Evolutionary conservation across 2,113 vertebrate species (phyloP).

Genomic region (Grallaria varia): DNA sequence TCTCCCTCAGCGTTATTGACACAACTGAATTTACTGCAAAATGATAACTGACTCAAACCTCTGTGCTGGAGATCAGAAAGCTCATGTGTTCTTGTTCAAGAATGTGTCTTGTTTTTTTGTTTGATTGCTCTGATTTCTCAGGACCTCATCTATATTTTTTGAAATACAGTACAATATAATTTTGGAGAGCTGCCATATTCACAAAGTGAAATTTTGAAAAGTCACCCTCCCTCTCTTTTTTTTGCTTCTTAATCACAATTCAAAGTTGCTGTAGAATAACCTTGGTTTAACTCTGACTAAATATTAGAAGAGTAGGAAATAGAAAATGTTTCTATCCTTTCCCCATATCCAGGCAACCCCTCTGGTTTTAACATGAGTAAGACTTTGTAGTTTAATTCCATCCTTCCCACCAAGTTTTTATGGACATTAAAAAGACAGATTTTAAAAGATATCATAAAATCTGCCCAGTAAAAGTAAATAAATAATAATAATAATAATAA

Average conservation of each 20-base stretch:
- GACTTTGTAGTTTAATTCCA: neutral
- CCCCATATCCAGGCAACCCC: neutral
- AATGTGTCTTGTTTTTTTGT: neutral
- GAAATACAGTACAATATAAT: neutral
- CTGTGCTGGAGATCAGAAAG: neutral
- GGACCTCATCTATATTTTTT: neutral
- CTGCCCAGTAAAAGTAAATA: neutral
- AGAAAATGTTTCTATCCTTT: neutral
- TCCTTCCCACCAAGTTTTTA: neutral
- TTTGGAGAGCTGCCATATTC: neutral
- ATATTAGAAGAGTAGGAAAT: neutral
- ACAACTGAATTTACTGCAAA: neutral
- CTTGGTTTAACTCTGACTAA: constrained; percentile 1
- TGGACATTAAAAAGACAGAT: neutral
- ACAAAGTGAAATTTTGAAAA: neutral
- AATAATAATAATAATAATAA: neutral
- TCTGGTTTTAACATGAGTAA: neutral
- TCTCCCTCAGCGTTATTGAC: neutral
- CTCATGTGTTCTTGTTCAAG: neutral
- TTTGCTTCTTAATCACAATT: neutral
- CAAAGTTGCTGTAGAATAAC: neutral
- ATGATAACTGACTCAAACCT: neutral
- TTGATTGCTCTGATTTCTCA: neutral
- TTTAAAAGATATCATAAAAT: neutral
- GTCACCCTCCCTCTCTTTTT: neutral